These are phyloP conservation scores for Phenacoccus solenopsis DNA, from an alignment of 1,140 invertebrate species.

Conservation along the genomic window DNA sequence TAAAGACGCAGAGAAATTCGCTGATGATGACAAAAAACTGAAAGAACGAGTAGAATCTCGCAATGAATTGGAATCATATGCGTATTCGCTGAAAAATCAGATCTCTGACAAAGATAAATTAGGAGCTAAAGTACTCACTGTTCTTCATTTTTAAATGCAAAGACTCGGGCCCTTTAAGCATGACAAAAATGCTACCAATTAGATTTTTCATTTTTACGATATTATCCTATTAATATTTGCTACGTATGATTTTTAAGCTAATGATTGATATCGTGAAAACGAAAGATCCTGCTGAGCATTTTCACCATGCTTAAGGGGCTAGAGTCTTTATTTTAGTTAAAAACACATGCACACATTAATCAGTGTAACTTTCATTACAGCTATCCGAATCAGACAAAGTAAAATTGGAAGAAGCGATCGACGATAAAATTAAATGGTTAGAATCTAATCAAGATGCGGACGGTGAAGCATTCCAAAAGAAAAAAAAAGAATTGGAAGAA, in stretches of 20 bases:
- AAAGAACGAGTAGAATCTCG: slow-evolving; percentile 94
- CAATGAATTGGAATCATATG: slow-evolving; percentile 92
- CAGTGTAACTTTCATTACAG: too few relatives aligned
- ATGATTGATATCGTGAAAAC: too few relatives aligned
- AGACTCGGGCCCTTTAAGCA: too few relatives aligned
- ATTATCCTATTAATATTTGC: too few relatives aligned
- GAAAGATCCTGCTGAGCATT: too few relatives aligned
- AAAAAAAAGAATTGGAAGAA: slow-evolving; percentile 94
- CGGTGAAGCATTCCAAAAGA: slow-evolving; percentile 84
- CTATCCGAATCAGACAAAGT: slow-evolving; percentile 80
- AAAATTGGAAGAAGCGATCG: slow-evolving; percentile 91
- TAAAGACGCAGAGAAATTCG: slow-evolving; percentile 95
- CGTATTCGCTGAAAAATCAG: slow-evolving; percentile 97
- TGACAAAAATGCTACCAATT: too few relatives aligned
- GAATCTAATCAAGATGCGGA: slow-evolving; percentile 92
- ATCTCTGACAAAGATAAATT: slow-evolving; percentile 95
- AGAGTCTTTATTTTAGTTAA: too few relatives aligned
- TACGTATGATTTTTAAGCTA: too few relatives aligned
- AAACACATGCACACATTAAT: too few relatives aligned
- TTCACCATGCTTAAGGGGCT: too few relatives aligned
- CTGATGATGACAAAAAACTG: slow-evolving; percentile 94
- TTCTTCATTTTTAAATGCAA: too few relatives aligned
- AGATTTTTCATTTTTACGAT: too few relatives aligned
- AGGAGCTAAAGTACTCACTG: slow-evolving; percentile 80
- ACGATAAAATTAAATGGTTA: slow-evolving; percentile 96